A percentile compares a stretch with the other conserved stretches of the same genome.
Evolutionary conservation across 2,113 vertebrate genomes (phyloP).

Genomic region (Polypterus senegalus): DNA sequence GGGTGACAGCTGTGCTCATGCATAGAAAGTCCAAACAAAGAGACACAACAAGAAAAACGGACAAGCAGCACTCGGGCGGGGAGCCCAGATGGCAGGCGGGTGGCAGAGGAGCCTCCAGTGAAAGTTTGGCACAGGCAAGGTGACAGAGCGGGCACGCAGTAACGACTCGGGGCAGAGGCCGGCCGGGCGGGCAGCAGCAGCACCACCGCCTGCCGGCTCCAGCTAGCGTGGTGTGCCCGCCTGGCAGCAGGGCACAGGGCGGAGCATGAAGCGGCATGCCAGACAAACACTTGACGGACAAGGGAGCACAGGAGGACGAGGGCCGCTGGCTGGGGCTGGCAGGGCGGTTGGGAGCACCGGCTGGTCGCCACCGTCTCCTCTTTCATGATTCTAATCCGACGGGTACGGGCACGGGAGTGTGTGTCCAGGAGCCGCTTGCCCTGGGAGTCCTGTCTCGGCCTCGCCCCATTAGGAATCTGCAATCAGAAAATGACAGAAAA

Average conservation of each 20-base stretch:
- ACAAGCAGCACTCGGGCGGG: too few relatives aligned
- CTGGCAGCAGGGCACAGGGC: slow-evolving; percentile 25
- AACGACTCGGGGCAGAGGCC: slow-evolving; percentile 14
- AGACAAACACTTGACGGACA: slow-evolving; percentile 13
- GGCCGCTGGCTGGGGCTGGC: slow-evolving; percentile 1
- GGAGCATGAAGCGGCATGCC: slow-evolving; percentile 29
- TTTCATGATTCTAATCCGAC: slow-evolving; percentile 3
- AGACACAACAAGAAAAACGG: too few relatives aligned
- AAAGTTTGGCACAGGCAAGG: slow-evolving; percentile 33
- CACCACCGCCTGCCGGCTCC: background rate
- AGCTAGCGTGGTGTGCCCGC: slow-evolving; percentile 5
- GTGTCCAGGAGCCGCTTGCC: slow-evolving; percentile 65
- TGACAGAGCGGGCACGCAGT: slow-evolving; percentile 36
- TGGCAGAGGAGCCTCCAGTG: background rate
- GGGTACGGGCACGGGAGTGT: slow-evolving; percentile 25
- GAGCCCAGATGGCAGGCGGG: too few relatives aligned
- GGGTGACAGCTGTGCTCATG: background rate
- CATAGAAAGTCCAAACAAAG: too few relatives aligned
- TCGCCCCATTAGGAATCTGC: slow-evolving; percentile 86
- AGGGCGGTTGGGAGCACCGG: slow-evolving; percentile 2
- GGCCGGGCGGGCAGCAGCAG: background rate
- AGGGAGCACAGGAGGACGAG: background rate
- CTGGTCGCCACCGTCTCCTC: background rate
- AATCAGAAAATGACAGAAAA: slow-evolving; percentile 50
- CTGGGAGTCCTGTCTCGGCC: slow-evolving; percentile 58